Evolutionary conservation across 2,113 vertebrate species (phyloP).

Genomic region (Hiodon tergisus): DNA sequence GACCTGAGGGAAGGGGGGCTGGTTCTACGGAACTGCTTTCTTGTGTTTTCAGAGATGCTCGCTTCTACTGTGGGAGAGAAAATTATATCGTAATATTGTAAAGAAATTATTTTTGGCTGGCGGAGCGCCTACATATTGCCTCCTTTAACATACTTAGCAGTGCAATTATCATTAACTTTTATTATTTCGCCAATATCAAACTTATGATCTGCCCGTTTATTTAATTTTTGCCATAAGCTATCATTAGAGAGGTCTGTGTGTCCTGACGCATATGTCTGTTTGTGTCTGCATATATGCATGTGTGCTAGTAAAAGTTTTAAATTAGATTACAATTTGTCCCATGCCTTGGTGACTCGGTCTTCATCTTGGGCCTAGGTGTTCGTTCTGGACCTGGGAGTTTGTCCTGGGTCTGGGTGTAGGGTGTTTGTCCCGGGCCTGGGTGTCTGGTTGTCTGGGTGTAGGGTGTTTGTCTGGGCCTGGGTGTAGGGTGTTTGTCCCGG

Average conservation of each 20-base stretch:
- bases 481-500: too few species aligned
- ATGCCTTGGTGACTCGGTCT: too few species aligned
- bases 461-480: too few species aligned
- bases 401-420: too few species aligned
- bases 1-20: too few species aligned
- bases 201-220: slow-evolving; percentile 67
- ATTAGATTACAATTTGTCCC: too few species aligned
- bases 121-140: slow-evolving; percentile 38
- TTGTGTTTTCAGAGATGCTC: neutral
- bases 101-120: slow-evolving; percentile 25
- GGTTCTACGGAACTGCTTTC: neutral
- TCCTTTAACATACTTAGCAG: slow-evolving; percentile 59
- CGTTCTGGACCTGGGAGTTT: too few species aligned
- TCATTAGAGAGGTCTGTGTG: slow-evolving; percentile 48
- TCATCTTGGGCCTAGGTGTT: too few species aligned
- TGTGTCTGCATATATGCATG: too few species aligned
- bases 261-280: neutral
- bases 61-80: slow-evolving; percentile 14
- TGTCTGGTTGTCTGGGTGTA: too few species aligned
- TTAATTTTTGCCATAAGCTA: slow-evolving; percentile 43
- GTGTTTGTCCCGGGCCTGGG: too few species aligned
- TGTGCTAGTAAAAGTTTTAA: too few species aligned
- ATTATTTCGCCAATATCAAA: slow-evolving; percentile 59
- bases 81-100: slow-evolving; percentile 25
- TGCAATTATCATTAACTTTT: slow-evolving; percentile 50